Evolutionary conservation across 1,140 invertebrate genomes (phyloP).

Genomic region (Doryteuthis pealeii): DNA sequence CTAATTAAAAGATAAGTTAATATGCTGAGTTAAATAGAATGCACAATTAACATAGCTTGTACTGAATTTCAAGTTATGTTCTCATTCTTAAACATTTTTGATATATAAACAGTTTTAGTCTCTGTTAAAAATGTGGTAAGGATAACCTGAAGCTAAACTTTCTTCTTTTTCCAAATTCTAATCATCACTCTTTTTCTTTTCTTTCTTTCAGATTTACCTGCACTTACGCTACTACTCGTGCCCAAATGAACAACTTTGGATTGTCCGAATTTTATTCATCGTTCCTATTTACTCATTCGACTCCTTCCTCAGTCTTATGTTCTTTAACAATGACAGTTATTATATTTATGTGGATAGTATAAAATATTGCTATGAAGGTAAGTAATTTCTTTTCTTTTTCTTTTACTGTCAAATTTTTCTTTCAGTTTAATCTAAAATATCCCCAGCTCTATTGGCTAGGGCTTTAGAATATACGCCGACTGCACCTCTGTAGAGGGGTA

Average conservation of each 20-base stretch:
- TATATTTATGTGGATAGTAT: slow-evolving; percentile 99
- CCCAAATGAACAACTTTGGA: slow-evolving; percentile 98
- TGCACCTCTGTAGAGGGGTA: no score
- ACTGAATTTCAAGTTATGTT: no score
- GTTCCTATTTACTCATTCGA: slow-evolving; percentile 98
- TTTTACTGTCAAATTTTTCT: no score
- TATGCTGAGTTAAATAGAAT: no score
- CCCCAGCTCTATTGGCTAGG: no score
- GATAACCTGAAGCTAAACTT: no score
- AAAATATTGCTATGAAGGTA: slow-evolving; percentile 98
- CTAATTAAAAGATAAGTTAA: no score
- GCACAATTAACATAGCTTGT: no score
- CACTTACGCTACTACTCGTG: slow-evolving; percentile 83
- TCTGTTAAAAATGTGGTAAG: no score
- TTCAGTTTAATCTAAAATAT: background rate
- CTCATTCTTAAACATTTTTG: no score
- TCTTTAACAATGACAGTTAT: slow-evolving; percentile 97
- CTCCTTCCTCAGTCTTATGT: slow-evolving; percentile 96
- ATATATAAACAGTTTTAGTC: no score
- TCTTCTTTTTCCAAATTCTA: background rate
- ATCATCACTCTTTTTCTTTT: background rate
- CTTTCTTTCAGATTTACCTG: slow-evolving; percentile 87
- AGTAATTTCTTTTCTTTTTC: slow-evolving; percentile 24
- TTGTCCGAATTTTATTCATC: slow-evolving; percentile 97
- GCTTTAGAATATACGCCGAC: no score